Percentiles rank a stretch among this genome's conserved stretches.
phyloP scores from a whole-genome alignment of 2,888 invertebrate species.

The Hedya salicella region DNA sequence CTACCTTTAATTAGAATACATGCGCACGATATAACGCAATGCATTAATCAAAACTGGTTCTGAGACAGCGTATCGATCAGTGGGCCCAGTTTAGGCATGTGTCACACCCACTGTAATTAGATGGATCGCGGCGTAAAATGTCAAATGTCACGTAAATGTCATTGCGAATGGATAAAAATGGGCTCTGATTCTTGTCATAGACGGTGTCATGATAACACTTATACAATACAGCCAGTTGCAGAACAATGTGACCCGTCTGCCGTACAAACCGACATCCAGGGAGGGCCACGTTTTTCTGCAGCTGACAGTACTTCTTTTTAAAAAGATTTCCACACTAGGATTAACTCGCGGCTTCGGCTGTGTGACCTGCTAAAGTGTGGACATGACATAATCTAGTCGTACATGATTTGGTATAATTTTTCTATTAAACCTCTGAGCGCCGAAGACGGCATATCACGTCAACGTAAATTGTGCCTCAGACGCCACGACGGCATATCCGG shows the following conservation, averaged over 20 bases:
- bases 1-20: constrained; percentile 68
- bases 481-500: too few species aligned
- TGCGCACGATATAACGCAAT: constrained; percentile 67
- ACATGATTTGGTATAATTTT: too few species aligned
- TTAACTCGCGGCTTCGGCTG: background rate
- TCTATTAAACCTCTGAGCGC: too few species aligned
- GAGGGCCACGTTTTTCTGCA: too few species aligned
- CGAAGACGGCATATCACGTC: too few species aligned
- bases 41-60: constrained; percentile 74
- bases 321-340: background rate
- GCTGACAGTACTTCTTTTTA: background rate
- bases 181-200: constrained; percentile 5
- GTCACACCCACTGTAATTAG: constrained; percentile 80
- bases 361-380: too few species aligned
- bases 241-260: too few species aligned
- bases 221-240: too few species aligned
- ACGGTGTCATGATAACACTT: background rate
- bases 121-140: constrained; percentile 73
- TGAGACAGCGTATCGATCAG: constrained; percentile 63
- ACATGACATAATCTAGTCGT: too few species aligned
- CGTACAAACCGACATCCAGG: too few species aligned
- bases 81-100: constrained; percentile 66
- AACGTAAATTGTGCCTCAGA: too few species aligned
- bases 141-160: constrained; percentile 82
- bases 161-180: constrained; percentile 48